Conservation (phyloP, 2,797 vertebrate genomes). For the Hypotaenidia okinawae region DNA sequence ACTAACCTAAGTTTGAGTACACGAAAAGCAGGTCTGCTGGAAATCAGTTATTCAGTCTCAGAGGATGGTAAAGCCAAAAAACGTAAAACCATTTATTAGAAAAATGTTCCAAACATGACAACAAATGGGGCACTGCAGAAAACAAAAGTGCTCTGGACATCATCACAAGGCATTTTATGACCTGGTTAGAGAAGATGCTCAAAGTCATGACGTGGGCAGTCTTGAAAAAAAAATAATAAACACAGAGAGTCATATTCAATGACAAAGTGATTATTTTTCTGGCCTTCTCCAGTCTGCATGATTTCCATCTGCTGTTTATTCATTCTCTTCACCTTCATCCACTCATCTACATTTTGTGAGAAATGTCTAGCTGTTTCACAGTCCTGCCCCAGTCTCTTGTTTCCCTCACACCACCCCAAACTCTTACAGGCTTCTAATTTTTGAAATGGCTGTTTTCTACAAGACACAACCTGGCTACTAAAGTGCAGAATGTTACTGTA, state of each 20-base stretch:
- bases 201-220: background rate
- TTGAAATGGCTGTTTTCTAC: background rate
- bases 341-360: constrained; percentile 8
- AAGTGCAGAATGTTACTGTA: background rate
- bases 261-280: constrained; percentile 28
- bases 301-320: constrained; percentile 46
- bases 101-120: background rate
- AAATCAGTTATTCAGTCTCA: background rate
- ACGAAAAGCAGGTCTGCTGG: background rate
- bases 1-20: background rate
- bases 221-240: constrained; percentile 25
- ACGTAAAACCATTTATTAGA: background rate
- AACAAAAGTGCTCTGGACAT: constrained; percentile 4
- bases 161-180: background rate
- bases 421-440: background rate
- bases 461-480: background rate
- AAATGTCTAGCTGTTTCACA: constrained; percentile 20
- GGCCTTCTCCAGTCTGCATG: background rate
- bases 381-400: background rate
- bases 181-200: background rate
- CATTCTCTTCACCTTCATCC: constrained; percentile 19
- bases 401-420: background rate
- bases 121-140: background rate
- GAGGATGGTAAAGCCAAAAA: background rate
- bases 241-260: background rate